Base-by-base conservation (phyloP, 2,797 vertebrate species). In the Mormyrus hasselquistii region DNA sequence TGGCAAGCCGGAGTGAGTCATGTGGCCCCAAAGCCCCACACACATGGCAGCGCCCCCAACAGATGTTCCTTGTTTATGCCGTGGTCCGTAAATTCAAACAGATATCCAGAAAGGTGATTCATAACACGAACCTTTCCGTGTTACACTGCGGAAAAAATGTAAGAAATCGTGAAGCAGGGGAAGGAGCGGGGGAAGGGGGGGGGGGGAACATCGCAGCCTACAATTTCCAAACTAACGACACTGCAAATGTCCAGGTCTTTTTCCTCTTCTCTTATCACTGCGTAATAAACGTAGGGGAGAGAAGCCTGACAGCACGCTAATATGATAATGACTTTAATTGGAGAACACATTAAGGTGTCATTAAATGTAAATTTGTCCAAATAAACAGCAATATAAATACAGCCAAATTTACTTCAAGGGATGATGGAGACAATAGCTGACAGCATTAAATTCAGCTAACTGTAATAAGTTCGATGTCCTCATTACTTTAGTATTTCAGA, bases 31-130 rank as follows among this genome's bases (percentile, higher is more conserved):
- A 8, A n/a, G 76, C 41, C 76, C 41, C 19, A 47, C 5, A 7
- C 94, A 94, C 94, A 95, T 93, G 94, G 93, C 93, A 91, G 92
- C 92, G 92, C 90, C 92, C 92, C 92, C 90, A 93, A 95, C 96
- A 96, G 95, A 96, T 96, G 96, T 95, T 96, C 96, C 95, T 94
- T 90, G 94, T 96, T 96, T 96, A 93, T 57, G 93, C 93, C 92
- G 93, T 93, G 93, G 94, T 90, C 93, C 91, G 92, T 90, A 76
- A 88, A 92, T 92, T 92, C 76, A 82, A 82, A 41, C 93, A 85
- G 92, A 0, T 93, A 94, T 94, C 93, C 95, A 94, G 92, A 89
- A 93, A 95, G 94, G 94, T 94, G 94, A 96, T 95, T 95, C 95
- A 95, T 93, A 93, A 95, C 92, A 93, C 87, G 88, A 94, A 94